Evolutionary conservation across 1,140 invertebrate species (phyloP).

Genomic region (Apis cerana): DNA sequence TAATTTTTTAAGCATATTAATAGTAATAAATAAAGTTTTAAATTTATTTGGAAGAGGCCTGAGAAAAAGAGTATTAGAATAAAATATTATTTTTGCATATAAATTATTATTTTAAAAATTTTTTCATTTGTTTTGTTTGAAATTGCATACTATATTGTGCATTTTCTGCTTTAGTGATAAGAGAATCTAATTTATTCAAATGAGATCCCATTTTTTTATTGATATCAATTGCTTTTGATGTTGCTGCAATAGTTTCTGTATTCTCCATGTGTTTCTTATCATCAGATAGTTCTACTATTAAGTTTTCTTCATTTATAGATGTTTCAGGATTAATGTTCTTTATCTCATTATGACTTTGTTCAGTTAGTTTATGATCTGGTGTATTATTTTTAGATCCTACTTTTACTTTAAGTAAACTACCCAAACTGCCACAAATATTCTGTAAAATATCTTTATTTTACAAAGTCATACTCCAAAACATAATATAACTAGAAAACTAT

Average conservation of each 20-base stretch:
- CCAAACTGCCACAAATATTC: constrained; percentile 85
- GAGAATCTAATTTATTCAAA: constrained; percentile 83
- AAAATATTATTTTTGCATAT: background rate
- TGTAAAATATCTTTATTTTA: constrained; percentile 67
- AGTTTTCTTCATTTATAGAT: constrained; percentile 65
- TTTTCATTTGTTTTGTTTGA: constrained; percentile 88
- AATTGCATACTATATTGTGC: constrained; percentile 85
- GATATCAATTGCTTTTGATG: constrained; percentile 78
- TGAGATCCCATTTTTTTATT: constrained; percentile 84
- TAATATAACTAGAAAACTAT: background rate
- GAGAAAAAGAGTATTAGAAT: background rate
- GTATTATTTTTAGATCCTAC: constrained; percentile 75
- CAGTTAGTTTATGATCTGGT: constrained; percentile 68
- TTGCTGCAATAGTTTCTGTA: background rate
- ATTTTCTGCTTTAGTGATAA: constrained; percentile 86
- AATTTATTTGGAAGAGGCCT: background rate
- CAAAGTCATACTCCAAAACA: background rate
- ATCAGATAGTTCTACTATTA: constrained; percentile 57
- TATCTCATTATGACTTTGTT: constrained; percentile 33
- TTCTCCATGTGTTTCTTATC: constrained; percentile 69
- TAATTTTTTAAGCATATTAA: background rate
- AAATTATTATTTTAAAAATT: constrained; percentile 83
- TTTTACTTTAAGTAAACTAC: constrained; percentile 84
- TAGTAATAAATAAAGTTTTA: background rate
- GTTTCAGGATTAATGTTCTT: constrained; percentile 21